These are phyloP conservation scores for Oxyura jamaicensis DNA, from an alignment of 2,113 vertebrate genomes.

Conservation along the genomic window DNA sequence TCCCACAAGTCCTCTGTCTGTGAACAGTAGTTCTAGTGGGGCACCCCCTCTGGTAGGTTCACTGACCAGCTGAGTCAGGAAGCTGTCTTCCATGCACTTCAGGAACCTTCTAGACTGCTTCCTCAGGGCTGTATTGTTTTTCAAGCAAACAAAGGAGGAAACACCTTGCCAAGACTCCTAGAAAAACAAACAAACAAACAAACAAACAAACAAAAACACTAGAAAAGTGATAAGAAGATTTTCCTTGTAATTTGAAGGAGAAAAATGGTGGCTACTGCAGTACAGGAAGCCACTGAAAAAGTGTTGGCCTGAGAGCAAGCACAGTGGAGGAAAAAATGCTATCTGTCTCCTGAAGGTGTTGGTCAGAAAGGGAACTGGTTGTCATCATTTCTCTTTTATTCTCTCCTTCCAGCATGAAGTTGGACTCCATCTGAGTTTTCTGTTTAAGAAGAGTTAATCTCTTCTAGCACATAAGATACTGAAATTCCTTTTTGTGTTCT, in stretches of 20 bases:
- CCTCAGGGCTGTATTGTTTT: too few species aligned
- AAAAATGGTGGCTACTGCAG: not conserved
- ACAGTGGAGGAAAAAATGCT: not conserved
- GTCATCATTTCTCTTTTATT: not conserved
- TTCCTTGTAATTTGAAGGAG: not conserved
- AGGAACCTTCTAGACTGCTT: too few species aligned
- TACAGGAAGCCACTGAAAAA: not conserved
- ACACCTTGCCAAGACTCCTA: not conserved
- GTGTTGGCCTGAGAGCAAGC: not conserved
- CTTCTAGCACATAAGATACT: not conserved
- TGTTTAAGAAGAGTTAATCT: not conserved
- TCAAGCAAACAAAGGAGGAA: not conserved
- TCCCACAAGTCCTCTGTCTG: too few species aligned
- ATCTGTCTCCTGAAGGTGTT: not conserved
- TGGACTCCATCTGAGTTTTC: not conserved
- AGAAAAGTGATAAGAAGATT: not conserved
- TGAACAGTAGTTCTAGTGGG: too few species aligned
- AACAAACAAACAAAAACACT: too few species aligned
- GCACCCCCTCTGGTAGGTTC: too few species aligned
- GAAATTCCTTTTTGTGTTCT: not conserved
- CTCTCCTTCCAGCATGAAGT: not conserved
- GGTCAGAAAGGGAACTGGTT: not conserved
- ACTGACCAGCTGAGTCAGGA: too few species aligned
- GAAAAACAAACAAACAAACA: not conserved
- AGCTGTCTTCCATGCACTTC: too few species aligned